Base-by-base conservation (phyloP, 2,888 invertebrate species). In the Rhynchonema sp. region DNA sequence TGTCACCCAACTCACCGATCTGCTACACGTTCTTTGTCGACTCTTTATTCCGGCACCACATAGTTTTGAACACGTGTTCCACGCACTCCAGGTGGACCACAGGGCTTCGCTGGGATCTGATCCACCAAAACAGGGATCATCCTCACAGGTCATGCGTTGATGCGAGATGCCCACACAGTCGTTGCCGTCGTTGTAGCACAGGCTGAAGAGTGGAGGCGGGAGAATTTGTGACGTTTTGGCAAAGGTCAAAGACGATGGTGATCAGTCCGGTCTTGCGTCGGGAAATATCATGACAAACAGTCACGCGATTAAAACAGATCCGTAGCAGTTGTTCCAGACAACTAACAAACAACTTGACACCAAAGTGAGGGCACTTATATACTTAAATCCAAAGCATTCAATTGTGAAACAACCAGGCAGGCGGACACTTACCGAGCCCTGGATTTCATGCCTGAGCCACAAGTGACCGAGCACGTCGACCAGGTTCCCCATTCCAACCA, bases 391-490 rank as follows among this genome's bases (percentile, higher is more conserved):
- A n/a, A n/a, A n/a, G n/a, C n/a, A n/a, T n/a, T n/a, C n/a, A n/a
- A n/a, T n/a, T n/a, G n/a, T n/a, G n/a, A n/a, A n/a, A n/a, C n/a
- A n/a, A n/a, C n/a, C n/a, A n/a, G n/a, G n/a, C n/a, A n/a, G 17
- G 38, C 38, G 38, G 6, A 13, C 6, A 38, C 38, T 38, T 60
- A 63, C 58, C 70, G 62, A 28, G 66, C 65, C 58, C 70, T 60
- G 17, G 67, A 67, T 56, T 68, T 63, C 22, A 64, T 66, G n/a
- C 70, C 70, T 22, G 70, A 66, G 46, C 70, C 70, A 58, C 70
- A 70, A 52, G 65, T 65, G 29, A 63, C 67, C 2, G 68, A 68
- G 59, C 69, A 69, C 2, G 67, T 62, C n/a, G 64, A 64, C 68
- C 68, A 70, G 27, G 57, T 60, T 46, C 63, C 26, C 58, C 52